Evolutionary conservation across 2,888 invertebrate genomes (phyloP), one percentile per base, ranked within the genome.

Genomic region (Tortricodes alternella): DNA sequence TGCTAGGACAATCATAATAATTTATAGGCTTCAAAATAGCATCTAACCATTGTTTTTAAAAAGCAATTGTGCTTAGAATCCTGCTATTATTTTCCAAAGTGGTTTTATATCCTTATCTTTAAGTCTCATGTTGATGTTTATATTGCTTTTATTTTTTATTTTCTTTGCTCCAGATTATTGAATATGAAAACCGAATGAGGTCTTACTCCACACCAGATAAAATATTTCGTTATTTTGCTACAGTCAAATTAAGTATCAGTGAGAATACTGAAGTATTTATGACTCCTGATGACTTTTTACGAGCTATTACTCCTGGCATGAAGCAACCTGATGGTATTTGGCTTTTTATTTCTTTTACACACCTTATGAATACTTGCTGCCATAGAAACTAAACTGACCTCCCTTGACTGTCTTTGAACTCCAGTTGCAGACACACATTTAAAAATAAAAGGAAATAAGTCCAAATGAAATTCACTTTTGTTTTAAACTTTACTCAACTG

Each of bases 181-280:
- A 98, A 83, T 99, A 99, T 92, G 99, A 99, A 91, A 98, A 99
- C 91, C 94, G 98, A 77, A 95, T 99, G 92, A 92, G 99, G 70
- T 92, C 96, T 65, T 99, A 95, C 91, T 98, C 98, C n/a, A 98
- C 98, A 32, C 99, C 99, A 46, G 99, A 99, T 89, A 99, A 99
- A 92, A 98, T 99, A 82, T 99, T 99, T 92, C 95, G 99, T 66
- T 99, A 99, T 91, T 99, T 99, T 93, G 99, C 99, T 38, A 99
- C 99, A 16, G 94, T 99, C 68, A 96, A 96, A 91, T 91, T 98
- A 59, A 89, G 92, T 60, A 90, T 89, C 73, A 85, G 91, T 64
- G 93, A 94, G 65, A 91, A 89, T 66, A 93, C 93, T 53, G 96
- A 97, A 82, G 93, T 97, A 66, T 98, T 93, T 80, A 99, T 99